Evolutionary conservation across 2,113 vertebrate species (phyloP).

Genomic region (Scatophagus argus): DNA sequence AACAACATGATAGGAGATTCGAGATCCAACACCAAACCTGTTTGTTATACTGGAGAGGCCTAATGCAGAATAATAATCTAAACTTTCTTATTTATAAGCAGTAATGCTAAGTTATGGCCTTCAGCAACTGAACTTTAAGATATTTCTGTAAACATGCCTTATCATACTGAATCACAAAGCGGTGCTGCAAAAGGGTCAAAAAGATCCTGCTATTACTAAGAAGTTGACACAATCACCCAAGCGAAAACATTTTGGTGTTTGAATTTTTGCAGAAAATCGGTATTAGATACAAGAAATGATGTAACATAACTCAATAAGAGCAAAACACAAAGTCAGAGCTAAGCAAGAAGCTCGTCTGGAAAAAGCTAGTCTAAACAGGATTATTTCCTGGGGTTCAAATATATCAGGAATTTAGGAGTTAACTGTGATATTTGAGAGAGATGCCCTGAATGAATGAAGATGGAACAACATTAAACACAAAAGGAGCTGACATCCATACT

Average conservation of each 20-base stretch:
- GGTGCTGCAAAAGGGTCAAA: neutral
- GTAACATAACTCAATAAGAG: conserved; percentile 5
- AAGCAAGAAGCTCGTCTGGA: neutral
- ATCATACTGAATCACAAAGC: neutral
- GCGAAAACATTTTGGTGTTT: neutral
- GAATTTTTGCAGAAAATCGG: neutral
- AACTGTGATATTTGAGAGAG: neutral
- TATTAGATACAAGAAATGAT: neutral
- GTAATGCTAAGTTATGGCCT: neutral
- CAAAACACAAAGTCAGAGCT: conserved; percentile 2
- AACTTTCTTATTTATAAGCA: neutral
- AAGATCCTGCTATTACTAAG: neutral
- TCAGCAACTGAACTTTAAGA: neutral
- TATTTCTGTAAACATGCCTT: neutral
- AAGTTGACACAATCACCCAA: neutral
- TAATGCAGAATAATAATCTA: neutral
- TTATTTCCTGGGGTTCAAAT: neutral
- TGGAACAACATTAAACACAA: conserved; percentile 8
- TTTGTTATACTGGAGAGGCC: neutral
- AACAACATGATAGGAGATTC: neutral
- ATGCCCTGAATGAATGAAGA: conserved; percentile 26
- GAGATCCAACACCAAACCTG: neutral
- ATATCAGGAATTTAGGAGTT: neutral
- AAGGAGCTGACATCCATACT: conserved; percentile 4
- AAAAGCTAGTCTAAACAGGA: conserved; percentile 1